A percentile compares a stretch with the other conserved stretches of the same genome.
Evolutionary conservation across 2,797 vertebrate species (phyloP).

Genomic region (Ptychobarbus kaznakovi): DNA sequence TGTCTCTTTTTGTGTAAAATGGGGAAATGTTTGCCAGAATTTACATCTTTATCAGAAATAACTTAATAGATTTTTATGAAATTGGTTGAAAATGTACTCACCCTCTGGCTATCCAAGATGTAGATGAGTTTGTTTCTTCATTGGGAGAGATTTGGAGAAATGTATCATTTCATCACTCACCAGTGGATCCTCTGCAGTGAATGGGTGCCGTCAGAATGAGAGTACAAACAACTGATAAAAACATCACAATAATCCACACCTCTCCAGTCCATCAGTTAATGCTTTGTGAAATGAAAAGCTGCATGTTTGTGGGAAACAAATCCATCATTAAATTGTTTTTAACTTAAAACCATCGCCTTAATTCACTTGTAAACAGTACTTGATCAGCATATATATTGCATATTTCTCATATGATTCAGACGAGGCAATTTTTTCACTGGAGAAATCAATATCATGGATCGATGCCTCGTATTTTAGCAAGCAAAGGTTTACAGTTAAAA

Average conservation of each 20-base stretch:
- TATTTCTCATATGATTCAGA: too few species aligned
- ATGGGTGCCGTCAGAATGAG: neutral
- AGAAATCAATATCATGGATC: too few species aligned
- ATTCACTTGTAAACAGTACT: too few species aligned
- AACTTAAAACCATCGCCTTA: neutral
- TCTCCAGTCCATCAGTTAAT: neutral
- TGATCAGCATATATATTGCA: too few species aligned
- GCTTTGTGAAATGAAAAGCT: neutral
- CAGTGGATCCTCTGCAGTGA: neutral
- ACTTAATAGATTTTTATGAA: neutral
- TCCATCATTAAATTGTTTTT: neutral
- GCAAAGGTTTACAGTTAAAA: too few species aligned
- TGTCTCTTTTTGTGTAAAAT: neutral
- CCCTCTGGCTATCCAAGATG: neutral
- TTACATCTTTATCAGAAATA: neutral
- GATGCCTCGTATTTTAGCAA: too few species aligned
- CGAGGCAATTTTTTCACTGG: too few species aligned
- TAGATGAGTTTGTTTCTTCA: neutral
- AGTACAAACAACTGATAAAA: too few species aligned
- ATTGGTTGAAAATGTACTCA: neutral
- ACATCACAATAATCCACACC: too few species aligned
- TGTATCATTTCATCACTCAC: neutral
- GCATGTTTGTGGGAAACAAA: neutral
- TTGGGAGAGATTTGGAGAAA: neutral
- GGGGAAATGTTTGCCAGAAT: neutral